phyloP scores from a whole-genome alignment of 2,797 vertebrate genomes.

The Setipinna tenuifilis region DNA sequence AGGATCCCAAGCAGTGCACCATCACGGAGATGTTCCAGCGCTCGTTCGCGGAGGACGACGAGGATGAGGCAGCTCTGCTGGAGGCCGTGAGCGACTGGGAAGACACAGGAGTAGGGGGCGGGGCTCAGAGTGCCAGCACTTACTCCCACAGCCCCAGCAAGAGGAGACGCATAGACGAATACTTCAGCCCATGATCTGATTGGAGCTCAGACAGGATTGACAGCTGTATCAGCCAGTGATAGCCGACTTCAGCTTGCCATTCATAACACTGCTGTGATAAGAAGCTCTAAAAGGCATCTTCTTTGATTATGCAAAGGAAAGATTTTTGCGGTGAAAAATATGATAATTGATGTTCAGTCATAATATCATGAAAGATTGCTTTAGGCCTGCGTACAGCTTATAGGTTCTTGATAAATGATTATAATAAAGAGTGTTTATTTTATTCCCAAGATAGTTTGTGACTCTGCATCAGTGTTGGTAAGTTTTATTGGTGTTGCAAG shows the following conservation, averaged over 20 bases:
- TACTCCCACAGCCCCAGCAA: conserved; percentile 66
- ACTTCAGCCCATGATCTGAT: conserved; percentile 53
- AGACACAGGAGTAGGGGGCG: conserved; percentile 52
- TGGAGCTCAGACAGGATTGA: neutral
- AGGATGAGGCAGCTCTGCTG: conserved; percentile 75
- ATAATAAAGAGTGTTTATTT: conserved; percentile 19
- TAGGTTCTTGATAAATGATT: neutral
- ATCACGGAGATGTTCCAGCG: conserved; percentile 91
- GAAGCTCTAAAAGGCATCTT: neutral
- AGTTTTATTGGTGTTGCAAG: neutral
- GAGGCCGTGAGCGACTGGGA: conserved; percentile 80
- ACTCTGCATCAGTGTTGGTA: neutral
- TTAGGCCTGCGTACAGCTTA: neutral
- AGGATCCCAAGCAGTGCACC: conserved; percentile 84
- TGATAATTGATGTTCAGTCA: neutral
- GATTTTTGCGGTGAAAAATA: neutral
- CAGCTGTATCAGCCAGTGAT: neutral
- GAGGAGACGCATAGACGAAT: conserved; percentile 71
- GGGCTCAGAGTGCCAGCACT: conserved; percentile 31
- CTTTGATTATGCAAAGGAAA: conserved; percentile 6
- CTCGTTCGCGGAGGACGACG: conserved; percentile 78
- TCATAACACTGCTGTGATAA: neutral
- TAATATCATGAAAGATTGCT: neutral
- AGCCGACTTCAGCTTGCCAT: neutral
- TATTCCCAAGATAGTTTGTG: neutral